Evolutionary conservation across 1,140 invertebrate genomes (phyloP).

Genomic region (Sipha flava): DNA sequence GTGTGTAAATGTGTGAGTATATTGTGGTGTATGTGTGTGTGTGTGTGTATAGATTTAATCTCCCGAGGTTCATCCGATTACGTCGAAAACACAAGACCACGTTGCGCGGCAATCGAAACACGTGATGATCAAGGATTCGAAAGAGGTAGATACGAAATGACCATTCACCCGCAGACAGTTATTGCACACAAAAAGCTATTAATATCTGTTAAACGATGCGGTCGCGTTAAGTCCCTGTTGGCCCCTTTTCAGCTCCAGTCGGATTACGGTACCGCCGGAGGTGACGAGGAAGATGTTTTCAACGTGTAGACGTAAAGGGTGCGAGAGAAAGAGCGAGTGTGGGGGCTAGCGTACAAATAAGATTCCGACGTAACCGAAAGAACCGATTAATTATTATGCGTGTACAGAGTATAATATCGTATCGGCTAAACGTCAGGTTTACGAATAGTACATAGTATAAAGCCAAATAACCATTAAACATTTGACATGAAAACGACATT

Average conservation of each 20-base stretch:
- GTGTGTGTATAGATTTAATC: not conserved
- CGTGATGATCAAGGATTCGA: too few species aligned
- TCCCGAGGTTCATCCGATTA: not conserved
- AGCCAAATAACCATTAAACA: constrained; percentile 7
- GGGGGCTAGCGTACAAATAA: not conserved
- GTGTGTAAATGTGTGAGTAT: not conserved
- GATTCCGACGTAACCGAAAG: constrained; percentile 11
- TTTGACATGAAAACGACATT: constrained; percentile 5
- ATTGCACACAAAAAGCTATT: not conserved
- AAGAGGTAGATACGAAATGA: too few species aligned
- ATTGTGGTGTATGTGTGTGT: not conserved
- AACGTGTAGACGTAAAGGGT: too few species aligned
- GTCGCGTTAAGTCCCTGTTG: not conserved
- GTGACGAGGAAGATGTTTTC: too few species aligned
- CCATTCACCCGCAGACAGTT: too few species aligned
- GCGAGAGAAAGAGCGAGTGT: not conserved
- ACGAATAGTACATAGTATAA: not conserved
- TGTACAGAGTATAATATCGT: not conserved
- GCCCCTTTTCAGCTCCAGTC: not conserved
- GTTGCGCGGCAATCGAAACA: too few species aligned
- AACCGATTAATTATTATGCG: constrained; percentile 14
- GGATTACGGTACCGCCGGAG: not conserved
- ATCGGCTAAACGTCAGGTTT: not conserved
- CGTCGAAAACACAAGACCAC: too few species aligned
- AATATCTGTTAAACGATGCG: not conserved